Percentiles rank a stretch among this genome's conserved stretches.
Conservation (phyloP, 2,797 vertebrate genomes). For the Pterois miles region DNA sequence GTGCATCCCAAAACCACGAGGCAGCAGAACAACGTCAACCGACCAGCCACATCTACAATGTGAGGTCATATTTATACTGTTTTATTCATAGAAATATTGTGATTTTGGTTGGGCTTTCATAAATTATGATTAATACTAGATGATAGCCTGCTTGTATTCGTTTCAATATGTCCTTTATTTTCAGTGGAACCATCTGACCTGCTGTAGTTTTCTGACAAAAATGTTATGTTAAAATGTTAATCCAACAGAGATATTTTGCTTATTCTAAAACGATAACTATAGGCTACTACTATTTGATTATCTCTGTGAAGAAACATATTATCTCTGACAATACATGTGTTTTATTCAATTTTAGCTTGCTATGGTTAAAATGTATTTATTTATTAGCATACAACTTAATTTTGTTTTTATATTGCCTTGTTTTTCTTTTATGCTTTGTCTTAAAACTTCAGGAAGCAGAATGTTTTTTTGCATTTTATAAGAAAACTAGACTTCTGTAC, state of each 20-base stretch:
- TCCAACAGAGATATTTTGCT: not conserved
- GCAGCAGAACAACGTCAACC: not conserved
- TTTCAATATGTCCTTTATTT: not conserved
- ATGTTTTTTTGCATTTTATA: no score
- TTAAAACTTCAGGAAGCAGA: no score
- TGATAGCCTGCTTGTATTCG: not conserved
- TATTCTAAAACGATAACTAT: not conserved
- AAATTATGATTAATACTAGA: not conserved
- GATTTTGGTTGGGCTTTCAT: not conserved
- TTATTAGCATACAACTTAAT: no score
- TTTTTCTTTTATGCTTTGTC: not conserved
- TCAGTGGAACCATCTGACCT: not conserved
- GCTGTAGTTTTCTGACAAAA: not conserved
- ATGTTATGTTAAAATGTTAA: no score
- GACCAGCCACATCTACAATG: conserved; percentile 1
- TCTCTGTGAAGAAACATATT: no score
- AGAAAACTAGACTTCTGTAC: no score
- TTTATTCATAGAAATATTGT: not conserved
- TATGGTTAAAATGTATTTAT: not conserved
- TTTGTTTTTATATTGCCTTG: not conserved
- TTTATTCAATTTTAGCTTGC: not conserved
- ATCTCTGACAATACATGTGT: not conserved
- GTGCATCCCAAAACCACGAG: not conserved
- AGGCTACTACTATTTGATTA: not conserved
- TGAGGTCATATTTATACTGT: conserved; percentile 19